phyloP scores from a whole-genome alignment of 1,140 invertebrate genomes.

The Drepana arcuata region DNA sequence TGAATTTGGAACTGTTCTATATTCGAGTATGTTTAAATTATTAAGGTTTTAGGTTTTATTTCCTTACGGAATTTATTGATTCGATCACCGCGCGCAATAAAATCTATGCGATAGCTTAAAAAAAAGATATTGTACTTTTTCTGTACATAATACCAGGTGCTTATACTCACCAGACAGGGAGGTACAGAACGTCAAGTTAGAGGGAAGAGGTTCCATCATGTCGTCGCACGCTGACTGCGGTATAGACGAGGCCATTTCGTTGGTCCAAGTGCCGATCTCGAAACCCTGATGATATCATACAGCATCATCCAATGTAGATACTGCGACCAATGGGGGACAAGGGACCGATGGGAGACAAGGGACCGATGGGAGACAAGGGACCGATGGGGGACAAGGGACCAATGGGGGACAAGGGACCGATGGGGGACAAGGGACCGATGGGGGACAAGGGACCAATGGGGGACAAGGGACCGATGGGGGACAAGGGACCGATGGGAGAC shows the following conservation, averaged over 20 bases:
- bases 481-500: no score
- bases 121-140: not conserved
- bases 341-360: no score
- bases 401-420: no score
- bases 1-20: not conserved
- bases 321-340: no score
- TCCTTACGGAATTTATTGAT: not conserved
- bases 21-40: not conserved
- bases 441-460: no score
- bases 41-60: not conserved
- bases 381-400: no score
- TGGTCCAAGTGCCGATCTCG: conserved; percentile 93
- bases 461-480: no score
- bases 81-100: not conserved
- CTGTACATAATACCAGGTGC: not conserved
- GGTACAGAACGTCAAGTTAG: conserved; percentile 72
- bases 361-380: no score
- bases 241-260: conserved; percentile 82
- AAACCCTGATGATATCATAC: conserved; percentile 75
- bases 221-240: conserved; percentile 44
- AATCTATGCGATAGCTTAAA: no score
- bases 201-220: conserved; percentile 53
- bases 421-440: no score
- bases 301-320: no score
- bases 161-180: conserved; percentile 35